Evolutionary conservation across 1,140 invertebrate species (phyloP), one percentile per base, ranked within the genome.

Genomic region (Drosophila leontia): DNA sequence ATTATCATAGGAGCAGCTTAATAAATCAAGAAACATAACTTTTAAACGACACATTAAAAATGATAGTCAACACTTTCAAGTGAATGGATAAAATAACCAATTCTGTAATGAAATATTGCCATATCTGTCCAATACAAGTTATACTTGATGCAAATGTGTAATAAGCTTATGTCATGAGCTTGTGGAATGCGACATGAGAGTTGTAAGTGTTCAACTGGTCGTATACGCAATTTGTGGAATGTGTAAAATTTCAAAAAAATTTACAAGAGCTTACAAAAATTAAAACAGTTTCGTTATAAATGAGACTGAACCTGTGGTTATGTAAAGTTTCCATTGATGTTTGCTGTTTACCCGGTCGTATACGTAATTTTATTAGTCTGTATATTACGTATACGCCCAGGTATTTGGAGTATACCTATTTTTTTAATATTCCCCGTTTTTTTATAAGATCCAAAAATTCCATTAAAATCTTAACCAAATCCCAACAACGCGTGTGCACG

Each of bases 191-290:
- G 7, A 61, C 62, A 42, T n/a, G 26, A 44, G 29, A n/a, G 17
- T 60, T 61, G 23, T 34, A 19, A 7, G 15, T 26, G 62, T 62
- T 62, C 8, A 65, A 45, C 57, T 17, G 41, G 57, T 61, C 62
- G 62, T 64, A 64, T 62, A 29, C 57, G 39, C 59, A 32, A 61
- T 62, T 34, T 64, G 19, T 44, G 62, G 23, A 58, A 64, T 32
- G 9, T 34, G 13, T 23, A 34, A n/a, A 7, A 41, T 35, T 35
- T 34, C 12, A 13, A 13, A 17, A 15, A 2, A n/a, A 26, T 34
- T 17, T 11, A 7, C 13, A 39, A 56, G 6, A n/a, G 17, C 23
- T 26, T 7, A 7, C 13, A 39, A 56, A 11, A 65, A 35, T 23
- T 19, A 23, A 26, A 17, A 13, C 15, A 44, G 2, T 17, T 17